Conservation (phyloP, 2,888 invertebrate species). For the Habrosyne pyritoides region DNA sequence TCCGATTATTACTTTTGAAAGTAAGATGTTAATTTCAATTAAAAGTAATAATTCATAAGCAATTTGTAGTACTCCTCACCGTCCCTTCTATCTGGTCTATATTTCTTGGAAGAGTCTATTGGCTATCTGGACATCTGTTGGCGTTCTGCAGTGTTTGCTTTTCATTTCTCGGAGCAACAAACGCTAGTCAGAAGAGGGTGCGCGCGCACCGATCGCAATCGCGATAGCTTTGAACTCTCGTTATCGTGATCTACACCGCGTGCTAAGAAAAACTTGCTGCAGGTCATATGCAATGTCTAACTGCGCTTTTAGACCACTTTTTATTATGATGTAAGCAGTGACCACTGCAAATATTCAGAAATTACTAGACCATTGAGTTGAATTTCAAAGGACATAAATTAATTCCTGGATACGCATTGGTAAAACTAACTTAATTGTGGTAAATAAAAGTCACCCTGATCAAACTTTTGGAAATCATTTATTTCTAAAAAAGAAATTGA, state of each 20-base stretch:
- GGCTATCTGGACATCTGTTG: constrained; percentile 82
- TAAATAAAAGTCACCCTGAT: too few species aligned
- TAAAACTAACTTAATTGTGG: too few species aligned
- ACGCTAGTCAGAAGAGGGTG: constrained; percentile 59
- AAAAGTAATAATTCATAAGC: too few species aligned
- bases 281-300: constrained; percentile 44
- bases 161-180: constrained; percentile 80
- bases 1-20: not conserved
- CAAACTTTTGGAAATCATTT: not conserved
- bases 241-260: constrained; percentile 64
- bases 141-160: constrained; percentile 76
- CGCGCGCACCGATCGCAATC: constrained; percentile 74
- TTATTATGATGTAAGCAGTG: constrained; percentile 28
- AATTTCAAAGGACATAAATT: too few species aligned
- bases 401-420: too few species aligned
- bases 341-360: too few species aligned
- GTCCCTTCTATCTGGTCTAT: constrained; percentile 49
- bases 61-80: too few species aligned
- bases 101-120: constrained; percentile 61
- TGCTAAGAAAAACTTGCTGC: constrained; percentile 41
- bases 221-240: constrained; percentile 74
- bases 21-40: too few species aligned
- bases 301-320: constrained; percentile 36
- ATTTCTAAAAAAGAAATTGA: too few species aligned
- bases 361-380: too few species aligned